Evolutionary conservation across 2,113 vertebrate genomes (phyloP), one percentile per base, ranked within the genome.

Genomic region (Oceanodroma tethys): DNA sequence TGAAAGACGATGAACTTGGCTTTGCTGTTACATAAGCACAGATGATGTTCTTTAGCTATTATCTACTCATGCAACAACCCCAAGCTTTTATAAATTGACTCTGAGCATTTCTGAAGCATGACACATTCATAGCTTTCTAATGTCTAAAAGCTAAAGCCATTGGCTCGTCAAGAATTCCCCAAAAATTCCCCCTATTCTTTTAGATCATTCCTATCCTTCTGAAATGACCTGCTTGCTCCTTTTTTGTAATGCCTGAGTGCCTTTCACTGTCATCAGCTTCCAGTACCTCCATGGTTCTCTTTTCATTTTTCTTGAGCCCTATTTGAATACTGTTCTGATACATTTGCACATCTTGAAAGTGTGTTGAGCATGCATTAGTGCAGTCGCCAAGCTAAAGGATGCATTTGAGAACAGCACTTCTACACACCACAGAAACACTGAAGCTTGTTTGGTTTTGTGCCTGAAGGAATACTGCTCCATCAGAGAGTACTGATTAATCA

Each of bases 341-440:
- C 30, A 55, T 0, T 18, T 11, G 18, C 18, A 62, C 22, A 30
- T 13, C 32, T 68, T 47, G 27, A 18, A 81, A 60, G 40, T 15
- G 15, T 29, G 34, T 38, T 62, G 30, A 81, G 19, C 17, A 14
- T 26, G 8, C 23, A 26, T 56, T 40, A 42, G 17, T n/a, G 36
- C 17, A n/a, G 30, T 29, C 0, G 0, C 27, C 80, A 60, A 36
- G 30, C 30, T 62, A 7, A 90, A 86, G 52, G 0, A 3, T 4
- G 4, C 15, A 8, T 48, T 59, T 60, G 36, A 75, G 84, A 87
- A 63, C 16, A 75, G 5, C 4, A 2, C 6, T 60, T 50, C 78
- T 66, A 15, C 65, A 29, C 15, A 48, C 19, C 9, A 25, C 34
- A 56, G 68, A 65, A 91, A 62, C 26, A 58, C 13, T 3, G 1